These are phyloP conservation scores for Dinocampus coccinellae DNA, from an alignment of 2,888 invertebrate genomes.

Conservation along the genomic window DNA sequence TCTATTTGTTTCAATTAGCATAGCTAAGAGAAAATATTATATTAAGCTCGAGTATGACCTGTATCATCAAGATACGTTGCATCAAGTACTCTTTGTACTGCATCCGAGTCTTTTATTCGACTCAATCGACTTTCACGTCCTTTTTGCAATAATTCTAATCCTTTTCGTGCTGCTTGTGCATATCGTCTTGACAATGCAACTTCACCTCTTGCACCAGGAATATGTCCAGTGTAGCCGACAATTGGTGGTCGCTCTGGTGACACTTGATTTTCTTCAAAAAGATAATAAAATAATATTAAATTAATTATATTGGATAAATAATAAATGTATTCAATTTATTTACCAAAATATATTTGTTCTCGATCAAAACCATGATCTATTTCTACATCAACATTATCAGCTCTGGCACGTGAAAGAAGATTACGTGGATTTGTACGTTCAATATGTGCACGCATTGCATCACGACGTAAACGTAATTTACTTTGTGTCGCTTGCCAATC, in stretches of 20 bases:
- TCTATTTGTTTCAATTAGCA: no score
- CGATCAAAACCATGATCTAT: constrained; percentile 56
- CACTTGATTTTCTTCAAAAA: constrained; percentile 73
- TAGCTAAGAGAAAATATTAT: no score
- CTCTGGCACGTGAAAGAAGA: constrained; percentile 56
- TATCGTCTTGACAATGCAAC: constrained; percentile 79
- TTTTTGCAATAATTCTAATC: constrained; percentile 74
- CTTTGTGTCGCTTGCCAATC: constrained; percentile 70
- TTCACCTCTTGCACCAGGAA: constrained; percentile 78
- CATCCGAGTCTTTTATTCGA: constrained; percentile 37
- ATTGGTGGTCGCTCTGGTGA: constrained; percentile 80
- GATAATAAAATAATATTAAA: not conserved
- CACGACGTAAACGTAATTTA: constrained; percentile 57
- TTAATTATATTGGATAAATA: no score
- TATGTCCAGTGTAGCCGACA: constrained; percentile 81
- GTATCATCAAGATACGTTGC: constrained; percentile 50
- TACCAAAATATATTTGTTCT: constrained; percentile 57
- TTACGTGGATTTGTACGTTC: constrained; percentile 58
- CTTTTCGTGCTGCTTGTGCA: constrained; percentile 77
- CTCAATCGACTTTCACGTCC: constrained; percentile 71
- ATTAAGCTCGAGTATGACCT: constrained; percentile 45
- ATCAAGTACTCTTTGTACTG: constrained; percentile 51
- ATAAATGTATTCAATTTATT: constrained; percentile 4
- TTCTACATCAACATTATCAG: constrained; percentile 57
- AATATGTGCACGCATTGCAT: constrained; percentile 56